Base-by-base conservation (phyloP, 1,140 invertebrate genomes). In the Apocrypta bakeri region DNA sequence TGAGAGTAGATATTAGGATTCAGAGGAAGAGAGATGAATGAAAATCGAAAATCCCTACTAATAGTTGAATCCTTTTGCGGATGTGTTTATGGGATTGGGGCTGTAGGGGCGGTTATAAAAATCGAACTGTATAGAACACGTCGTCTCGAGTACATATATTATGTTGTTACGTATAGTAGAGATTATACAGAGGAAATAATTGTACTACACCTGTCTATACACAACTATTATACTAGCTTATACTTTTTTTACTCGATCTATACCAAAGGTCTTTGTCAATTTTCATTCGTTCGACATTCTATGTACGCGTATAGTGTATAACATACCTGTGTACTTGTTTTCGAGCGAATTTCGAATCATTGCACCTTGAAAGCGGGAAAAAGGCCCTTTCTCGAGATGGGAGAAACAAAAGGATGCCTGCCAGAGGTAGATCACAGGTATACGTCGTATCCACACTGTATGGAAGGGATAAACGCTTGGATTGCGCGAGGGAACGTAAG, bases 161-260 rank as follows among this genome's bases (percentile, higher is more conserved):
- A 37, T 2, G n/a, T n/a, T n/a, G n/a, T n/a, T n/a, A n/a, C n/a
- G n/a, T n/a, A n/a, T n/a, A n/a, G n/a, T n/a, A n/a, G n/a, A n/a
- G n/a, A n/a, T n/a, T n/a, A n/a, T 9, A 2, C 33, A 9, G 9
- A 37, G 33, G 33, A 37, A 37, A 37, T 37, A 61, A 61, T 61
- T 14, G 56, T 8, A 14, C 56, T 61, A 14, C 56, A n/a, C 56
- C 56, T 14, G 56, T 61, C 4, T n/a, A 61, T 3, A 2, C n/a
- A n/a, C n/a, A n/a, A n/a, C 33, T 37, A 37, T 37, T 4, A 37
- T 9, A 24, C 64, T 7, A 27, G 24, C 68, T 63, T 73, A n/a
- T 73, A 64, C 72, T 27, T 40, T 69, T 69, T 69, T 69, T 69
- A 33, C 29, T 25, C 66, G 12, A 4, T 14, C 56, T 61, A 61